These are phyloP conservation scores for Drosophila bocqueti DNA, from an alignment of 1,140 invertebrate genomes.

Conservation along the genomic window DNA sequence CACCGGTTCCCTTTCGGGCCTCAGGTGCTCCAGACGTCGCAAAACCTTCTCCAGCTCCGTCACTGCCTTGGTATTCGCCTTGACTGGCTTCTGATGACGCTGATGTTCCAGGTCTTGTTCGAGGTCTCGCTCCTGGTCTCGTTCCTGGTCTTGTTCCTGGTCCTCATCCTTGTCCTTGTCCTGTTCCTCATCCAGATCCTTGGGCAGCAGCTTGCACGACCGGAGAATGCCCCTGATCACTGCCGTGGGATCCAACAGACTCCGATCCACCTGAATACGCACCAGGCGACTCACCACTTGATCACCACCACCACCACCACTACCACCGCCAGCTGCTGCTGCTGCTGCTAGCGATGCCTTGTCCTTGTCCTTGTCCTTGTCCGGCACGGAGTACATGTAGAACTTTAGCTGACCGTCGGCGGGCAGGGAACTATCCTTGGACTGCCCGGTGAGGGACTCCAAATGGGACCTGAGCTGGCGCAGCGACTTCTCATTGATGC, in stretches of 20 bases:
- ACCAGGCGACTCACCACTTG: conserved; percentile 85
- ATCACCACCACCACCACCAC: not conserved
- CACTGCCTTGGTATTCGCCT: not conserved
- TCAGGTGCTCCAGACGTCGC: not conserved
- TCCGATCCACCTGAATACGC: conserved; percentile 88
- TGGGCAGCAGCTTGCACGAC: conserved; percentile 89
- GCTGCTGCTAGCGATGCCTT: conserved; percentile 17
- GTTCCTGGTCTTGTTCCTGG: too few species aligned
- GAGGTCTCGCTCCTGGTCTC: not conserved
- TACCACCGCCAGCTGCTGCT: too few species aligned
- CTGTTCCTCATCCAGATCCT: not conserved
- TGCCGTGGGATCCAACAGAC: conserved; percentile 87
- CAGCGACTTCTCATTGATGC: conserved; percentile 94
- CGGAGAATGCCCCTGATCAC: conserved; percentile 91
- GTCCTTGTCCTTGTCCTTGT: conserved; percentile 80
- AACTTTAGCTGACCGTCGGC: conserved; percentile 87
- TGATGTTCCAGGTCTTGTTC: not conserved
- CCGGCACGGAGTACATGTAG: conserved; percentile 89
- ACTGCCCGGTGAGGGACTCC: conserved; percentile 85
- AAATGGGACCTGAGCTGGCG: conserved; percentile 93
- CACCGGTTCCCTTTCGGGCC: conserved; percentile 1
- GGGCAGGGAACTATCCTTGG: conserved; percentile 86
- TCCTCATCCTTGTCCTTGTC: too few species aligned
- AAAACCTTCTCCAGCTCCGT: conserved; percentile 25
- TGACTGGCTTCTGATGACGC: not conserved